A percentile compares a stretch with the other conserved stretches of the same genome.
phyloP scores from a whole-genome alignment of 1,140 invertebrate species.

The Atta cephalotes region DNA sequence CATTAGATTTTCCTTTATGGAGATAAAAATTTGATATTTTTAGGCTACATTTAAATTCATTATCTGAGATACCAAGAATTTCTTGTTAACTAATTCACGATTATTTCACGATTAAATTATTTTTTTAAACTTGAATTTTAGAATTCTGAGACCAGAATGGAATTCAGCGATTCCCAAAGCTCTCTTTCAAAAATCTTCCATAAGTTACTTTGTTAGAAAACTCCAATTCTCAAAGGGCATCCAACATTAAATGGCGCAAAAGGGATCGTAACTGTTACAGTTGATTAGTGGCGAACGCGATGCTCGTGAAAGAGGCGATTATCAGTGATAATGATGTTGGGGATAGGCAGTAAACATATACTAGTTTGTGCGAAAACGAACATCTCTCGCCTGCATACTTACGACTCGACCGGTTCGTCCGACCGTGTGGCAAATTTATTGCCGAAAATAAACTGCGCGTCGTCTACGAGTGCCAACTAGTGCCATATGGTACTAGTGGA shows the following conservation, averaged over 20 bases:
- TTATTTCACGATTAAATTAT: too few relatives aligned
- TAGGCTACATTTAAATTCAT: too few relatives aligned
- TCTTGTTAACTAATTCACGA: too few relatives aligned
- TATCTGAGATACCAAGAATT: too few relatives aligned
- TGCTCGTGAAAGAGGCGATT: not conserved
- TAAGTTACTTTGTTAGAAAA: too few relatives aligned
- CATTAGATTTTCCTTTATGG: too few relatives aligned
- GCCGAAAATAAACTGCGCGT: slow-evolving; percentile 60
- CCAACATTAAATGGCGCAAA: not conserved
- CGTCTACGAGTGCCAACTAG: slow-evolving; percentile 58
- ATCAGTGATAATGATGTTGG: not conserved
- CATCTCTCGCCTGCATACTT: not conserved
- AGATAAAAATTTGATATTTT: too few relatives aligned
- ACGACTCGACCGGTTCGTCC: not conserved
- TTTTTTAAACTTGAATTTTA: too few relatives aligned
- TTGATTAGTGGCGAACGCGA: slow-evolving; percentile 2
- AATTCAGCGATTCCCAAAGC: too few relatives aligned
- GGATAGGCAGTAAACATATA: not conserved
- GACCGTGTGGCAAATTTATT: slow-evolving; percentile 49
- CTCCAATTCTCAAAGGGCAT: not conserved
- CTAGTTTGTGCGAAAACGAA: not conserved
- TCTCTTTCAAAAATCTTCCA: too few relatives aligned
- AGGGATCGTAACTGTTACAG: not conserved
- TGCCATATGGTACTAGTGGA: slow-evolving; percentile 60
- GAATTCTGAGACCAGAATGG: too few relatives aligned